Conservation (phyloP, 2,113 vertebrate genomes). For the Psilopogon haemacephalus region DNA sequence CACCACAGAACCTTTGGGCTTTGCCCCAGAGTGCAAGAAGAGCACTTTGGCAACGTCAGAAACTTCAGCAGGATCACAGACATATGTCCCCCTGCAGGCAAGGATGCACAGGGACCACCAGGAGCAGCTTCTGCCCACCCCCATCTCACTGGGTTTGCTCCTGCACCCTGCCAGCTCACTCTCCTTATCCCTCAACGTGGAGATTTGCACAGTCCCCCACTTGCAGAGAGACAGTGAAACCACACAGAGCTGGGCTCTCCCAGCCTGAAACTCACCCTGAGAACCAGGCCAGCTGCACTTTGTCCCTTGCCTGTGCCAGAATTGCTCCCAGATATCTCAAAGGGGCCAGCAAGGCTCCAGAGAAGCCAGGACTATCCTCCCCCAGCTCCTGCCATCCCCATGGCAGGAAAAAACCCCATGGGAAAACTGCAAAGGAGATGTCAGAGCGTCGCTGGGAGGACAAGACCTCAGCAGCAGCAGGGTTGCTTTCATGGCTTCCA, state of each 20-base stretch:
- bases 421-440: neutral
- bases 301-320: neutral
- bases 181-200: accelerated
- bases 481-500: neutral
- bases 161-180: neutral
- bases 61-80: accelerated
- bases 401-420: neutral
- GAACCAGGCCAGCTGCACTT: neutral
- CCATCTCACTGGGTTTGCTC: neutral
- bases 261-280: no score
- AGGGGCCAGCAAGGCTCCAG: neutral
- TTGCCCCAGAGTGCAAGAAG: neutral
- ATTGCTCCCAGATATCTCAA: neutral
- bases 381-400: accelerated
- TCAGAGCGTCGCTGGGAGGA: neutral
- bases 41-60: neutral
- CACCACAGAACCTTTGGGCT: accelerated
- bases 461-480: neutral
- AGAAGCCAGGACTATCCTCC: neutral
- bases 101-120: neutral
- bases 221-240: neutral
- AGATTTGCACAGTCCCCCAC: no score
- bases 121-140: neutral
- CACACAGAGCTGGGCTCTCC: neutral
- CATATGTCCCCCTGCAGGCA: neutral